These are phyloP conservation scores for Leptinotarsa haldemani DNA, from an alignment of 2,888 invertebrate species.

Conservation along the genomic window DNA sequence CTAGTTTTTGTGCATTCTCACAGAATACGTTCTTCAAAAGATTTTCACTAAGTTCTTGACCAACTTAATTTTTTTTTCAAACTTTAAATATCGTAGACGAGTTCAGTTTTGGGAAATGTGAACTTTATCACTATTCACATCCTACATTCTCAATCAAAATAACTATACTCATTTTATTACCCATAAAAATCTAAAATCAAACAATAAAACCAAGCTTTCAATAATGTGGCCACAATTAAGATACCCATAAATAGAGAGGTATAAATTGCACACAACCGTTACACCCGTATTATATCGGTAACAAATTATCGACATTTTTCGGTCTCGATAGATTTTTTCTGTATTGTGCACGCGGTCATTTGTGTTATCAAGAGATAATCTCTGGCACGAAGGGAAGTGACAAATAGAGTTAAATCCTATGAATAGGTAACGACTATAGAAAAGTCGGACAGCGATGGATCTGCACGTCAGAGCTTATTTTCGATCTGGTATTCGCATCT, in stretches of 20 bases:
- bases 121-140: background rate
- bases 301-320: slow-evolving; percentile 44
- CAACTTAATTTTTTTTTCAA: too few species aligned
- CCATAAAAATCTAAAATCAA: slow-evolving; percentile 34
- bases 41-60: too few species aligned
- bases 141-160: background rate
- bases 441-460: slow-evolving; percentile 56
- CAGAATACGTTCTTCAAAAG: too few species aligned
- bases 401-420: slow-evolving; percentile 58
- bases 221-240: slow-evolving; percentile 43
- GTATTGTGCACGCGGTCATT: slow-evolving; percentile 22
- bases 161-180: slow-evolving; percentile 30
- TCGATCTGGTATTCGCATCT: slow-evolving; percentile 56
- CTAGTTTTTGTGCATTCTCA: too few species aligned
- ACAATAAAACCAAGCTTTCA: slow-evolving; percentile 42
- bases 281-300: slow-evolving; percentile 37
- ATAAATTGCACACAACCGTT: slow-evolving; percentile 42
- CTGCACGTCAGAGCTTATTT: slow-evolving; percentile 56
- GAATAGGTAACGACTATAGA: slow-evolving; percentile 58
- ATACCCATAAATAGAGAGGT: slow-evolving; percentile 43
- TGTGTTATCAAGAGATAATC: slow-evolving; percentile 52
- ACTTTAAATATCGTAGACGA: too few species aligned
- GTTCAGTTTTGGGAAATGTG: background rate
- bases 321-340: slow-evolving; percentile 38
- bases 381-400: slow-evolving; percentile 56